Conservation (phyloP, 2,797 vertebrate genomes). For the Toxotes lorentzi region DNA sequence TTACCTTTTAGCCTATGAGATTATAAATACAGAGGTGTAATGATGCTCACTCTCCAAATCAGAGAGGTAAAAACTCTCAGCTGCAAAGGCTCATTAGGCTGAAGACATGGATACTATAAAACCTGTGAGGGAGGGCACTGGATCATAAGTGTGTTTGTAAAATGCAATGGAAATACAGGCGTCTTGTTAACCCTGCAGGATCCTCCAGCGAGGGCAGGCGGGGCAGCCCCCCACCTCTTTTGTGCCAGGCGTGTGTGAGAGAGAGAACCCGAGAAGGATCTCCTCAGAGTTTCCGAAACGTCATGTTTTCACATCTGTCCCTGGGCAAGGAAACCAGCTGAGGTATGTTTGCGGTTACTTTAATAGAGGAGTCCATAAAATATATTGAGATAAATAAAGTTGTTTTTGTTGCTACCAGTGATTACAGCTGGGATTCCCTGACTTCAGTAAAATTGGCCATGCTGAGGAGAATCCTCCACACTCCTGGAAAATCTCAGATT, state of each 20-base stretch:
- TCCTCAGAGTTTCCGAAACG: constrained; percentile 80
- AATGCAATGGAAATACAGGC: constrained; percentile 25
- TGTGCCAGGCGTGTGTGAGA: constrained; percentile 55
- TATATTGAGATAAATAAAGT: constrained; percentile 39
- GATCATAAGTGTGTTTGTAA: constrained; percentile 24
- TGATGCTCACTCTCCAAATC: constrained; percentile 24
- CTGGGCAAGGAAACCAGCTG: constrained; percentile 66
- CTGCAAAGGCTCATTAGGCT: constrained; percentile 47
- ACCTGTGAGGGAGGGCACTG: constrained; percentile 18
- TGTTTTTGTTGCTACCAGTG: constrained; percentile 73
- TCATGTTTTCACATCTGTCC: constrained; percentile 76
- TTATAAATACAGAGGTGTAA: background rate
- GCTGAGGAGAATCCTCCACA: constrained; percentile 42
- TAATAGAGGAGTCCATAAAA: constrained; percentile 72
- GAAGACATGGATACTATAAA: constrained; percentile 61
- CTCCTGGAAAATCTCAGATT: constrained; percentile 27
- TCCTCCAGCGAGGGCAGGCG: constrained; percentile 40
- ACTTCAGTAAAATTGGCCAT: constrained; percentile 47
- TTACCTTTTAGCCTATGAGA: background rate
- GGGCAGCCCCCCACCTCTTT: constrained; percentile 33
- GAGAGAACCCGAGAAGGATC: constrained; percentile 59
- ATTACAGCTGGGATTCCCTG: constrained; percentile 73
- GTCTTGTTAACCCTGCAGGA: constrained; percentile 75
- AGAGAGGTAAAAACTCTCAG: constrained; percentile 35
- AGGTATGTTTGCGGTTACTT: constrained; percentile 76